Evolutionary conservation across 1,140 invertebrate species (phyloP), one percentile per base, ranked within the genome.

Genomic region (Drepana arcuata): DNA sequence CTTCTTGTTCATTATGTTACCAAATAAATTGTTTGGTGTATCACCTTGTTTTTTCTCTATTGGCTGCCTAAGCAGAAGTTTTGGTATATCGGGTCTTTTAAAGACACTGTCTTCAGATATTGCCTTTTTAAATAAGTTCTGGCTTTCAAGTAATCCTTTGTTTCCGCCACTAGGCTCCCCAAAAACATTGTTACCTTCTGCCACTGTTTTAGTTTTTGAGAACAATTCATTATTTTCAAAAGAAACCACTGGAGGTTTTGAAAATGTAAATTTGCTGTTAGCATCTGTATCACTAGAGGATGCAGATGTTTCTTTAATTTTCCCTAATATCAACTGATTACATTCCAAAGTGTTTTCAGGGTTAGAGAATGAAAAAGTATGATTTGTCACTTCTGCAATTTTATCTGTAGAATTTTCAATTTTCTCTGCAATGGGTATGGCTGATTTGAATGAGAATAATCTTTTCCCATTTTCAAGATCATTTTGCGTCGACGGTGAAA

Each of bases 221-320:
- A n/a, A n/a, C n/a, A n/a, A n/a, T n/a, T n/a, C n/a, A n/a, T n/a
- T n/a, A n/a, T n/a, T n/a, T n/a, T n/a, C n/a, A n/a, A n/a, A n/a
- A n/a, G n/a, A n/a, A n/a, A n/a, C n/a, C 29, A 67, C 49, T 52
- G 66, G 52, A 29, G 78, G 78, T 29, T 75, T 74, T 14, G 78
- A 82, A 64, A 82, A 82, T 16, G 51, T 62, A 47, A 77, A 82
- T 39, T 49, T 14, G 25, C 50, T 72, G 55, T 71, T 69, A 7
- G 40, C 25, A 27, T 63, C 50, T 34, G 26, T 28, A 29, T 41
- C 51, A 24, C 64, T n/a, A n/a, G n/a, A n/a, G n/a, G n/a, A n/a
- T n/a, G n/a, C n/a, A n/a, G n/a, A n/a, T n/a, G n/a, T n/a, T n/a
- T n/a, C n/a, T n/a, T n/a, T n/a, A n/a, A n/a, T n/a, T n/a, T n/a